phyloP scores from a whole-genome alignment of 1,140 invertebrate species.

The Heliconius hewitsoni region DNA sequence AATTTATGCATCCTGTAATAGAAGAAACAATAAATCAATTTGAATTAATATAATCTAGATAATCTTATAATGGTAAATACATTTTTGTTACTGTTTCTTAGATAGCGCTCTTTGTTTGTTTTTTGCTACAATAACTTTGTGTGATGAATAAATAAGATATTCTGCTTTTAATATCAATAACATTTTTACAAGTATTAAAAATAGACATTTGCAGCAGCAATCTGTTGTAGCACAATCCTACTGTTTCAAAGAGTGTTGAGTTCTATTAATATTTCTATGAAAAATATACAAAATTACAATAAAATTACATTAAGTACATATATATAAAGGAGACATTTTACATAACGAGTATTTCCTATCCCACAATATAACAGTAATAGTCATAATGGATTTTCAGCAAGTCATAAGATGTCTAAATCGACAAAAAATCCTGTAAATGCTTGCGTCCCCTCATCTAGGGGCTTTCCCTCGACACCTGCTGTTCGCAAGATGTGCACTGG shows the following conservation, averaged over 20 bases:
- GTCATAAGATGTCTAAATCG: conserved; percentile 49
- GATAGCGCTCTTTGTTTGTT: no score
- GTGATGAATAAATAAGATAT: no score
- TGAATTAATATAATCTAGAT: no score
- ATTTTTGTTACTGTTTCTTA: no score
- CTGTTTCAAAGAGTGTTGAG: no score
- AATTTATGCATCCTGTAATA: neutral
- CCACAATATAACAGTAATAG: conserved; percentile 30
- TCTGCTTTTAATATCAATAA: no score
- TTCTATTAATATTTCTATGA: no score
- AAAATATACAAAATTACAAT: neutral
- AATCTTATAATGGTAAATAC: no score
- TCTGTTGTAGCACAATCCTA: no score
- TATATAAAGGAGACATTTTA: neutral
- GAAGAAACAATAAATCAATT: neutral
- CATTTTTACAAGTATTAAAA: no score
- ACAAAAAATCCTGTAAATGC: conserved; percentile 46
- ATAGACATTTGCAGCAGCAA: no score
- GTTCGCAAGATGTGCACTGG: conserved; percentile 52
- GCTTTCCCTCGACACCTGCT: conserved; percentile 48
- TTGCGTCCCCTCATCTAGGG: conserved; percentile 38
- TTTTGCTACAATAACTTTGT: no score
- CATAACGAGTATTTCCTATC: conserved; percentile 18
- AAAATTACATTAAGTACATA: neutral
- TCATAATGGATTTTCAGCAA: conserved; percentile 43